phyloP scores from a whole-genome alignment of 64 coral and sea anemone genomes.

The Pachyseris speciosa region DNA sequence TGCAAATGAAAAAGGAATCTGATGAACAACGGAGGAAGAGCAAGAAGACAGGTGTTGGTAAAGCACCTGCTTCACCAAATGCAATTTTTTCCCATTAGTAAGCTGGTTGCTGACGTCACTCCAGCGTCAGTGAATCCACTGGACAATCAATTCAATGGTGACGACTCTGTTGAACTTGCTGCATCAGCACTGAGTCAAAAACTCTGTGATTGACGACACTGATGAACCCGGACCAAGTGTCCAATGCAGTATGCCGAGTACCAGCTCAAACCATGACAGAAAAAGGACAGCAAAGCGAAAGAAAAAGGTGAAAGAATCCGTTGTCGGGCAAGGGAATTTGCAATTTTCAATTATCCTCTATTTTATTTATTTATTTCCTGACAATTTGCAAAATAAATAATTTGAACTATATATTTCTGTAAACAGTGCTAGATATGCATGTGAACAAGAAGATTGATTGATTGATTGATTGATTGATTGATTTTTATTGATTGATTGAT shows the following conservation, averaged over 20 bases:
- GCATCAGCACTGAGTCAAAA: not conserved
- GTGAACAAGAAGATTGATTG: no score
- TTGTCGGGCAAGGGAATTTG: not conserved
- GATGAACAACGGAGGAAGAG: no score
- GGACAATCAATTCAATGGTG: not conserved
- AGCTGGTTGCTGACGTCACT: no score
- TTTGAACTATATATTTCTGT: not conserved
- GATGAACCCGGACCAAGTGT: slow-evolving; percentile 6
- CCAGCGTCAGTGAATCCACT: not conserved
- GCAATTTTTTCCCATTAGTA: no score
- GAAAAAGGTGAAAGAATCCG: not conserved
- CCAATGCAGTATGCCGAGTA: slow-evolving; percentile 3
- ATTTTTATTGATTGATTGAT: no score
- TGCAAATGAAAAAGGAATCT: no score
- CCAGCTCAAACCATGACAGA: not conserved
- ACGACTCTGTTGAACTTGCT: not conserved
- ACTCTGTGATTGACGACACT: not conserved
- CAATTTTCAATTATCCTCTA: not conserved
- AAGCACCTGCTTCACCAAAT: no score
- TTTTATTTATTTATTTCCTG: not conserved
- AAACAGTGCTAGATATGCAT: not conserved
- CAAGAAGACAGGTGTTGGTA: no score
- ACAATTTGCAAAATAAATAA: not conserved
- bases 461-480: no score
- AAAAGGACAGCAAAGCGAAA: not conserved